phyloP scores from a whole-genome alignment of 2,113 vertebrate genomes.

The Urocitellus parryii region DNA sequence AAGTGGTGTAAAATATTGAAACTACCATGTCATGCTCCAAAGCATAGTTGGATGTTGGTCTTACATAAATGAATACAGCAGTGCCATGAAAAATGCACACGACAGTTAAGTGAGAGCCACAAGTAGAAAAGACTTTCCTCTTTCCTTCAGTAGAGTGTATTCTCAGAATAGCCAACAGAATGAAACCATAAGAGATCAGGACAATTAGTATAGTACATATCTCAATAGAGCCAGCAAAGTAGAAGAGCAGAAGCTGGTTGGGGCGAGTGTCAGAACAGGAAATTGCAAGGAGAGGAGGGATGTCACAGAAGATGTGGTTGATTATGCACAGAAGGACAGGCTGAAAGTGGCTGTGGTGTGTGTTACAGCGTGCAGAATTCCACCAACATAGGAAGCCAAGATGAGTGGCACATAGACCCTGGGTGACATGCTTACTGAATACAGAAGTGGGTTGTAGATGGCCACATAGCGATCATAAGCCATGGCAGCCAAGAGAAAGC shows the following conservation, averaged over 20 bases:
- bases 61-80: constrained; percentile 60
- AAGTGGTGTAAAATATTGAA: too few relatives aligned
- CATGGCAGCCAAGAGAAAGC: background rate
- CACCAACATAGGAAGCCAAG: background rate
- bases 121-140: background rate
- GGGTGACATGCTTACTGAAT: background rate
- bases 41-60: background rate
- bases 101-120: background rate
- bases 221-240: background rate
- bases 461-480: too few relatives aligned
- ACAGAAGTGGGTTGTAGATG: background rate
- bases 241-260: background rate
- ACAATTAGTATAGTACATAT: background rate
- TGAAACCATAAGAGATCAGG: background rate
- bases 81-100: constrained; percentile 65
- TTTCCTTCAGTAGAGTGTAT: background rate
- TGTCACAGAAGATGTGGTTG: background rate
- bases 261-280: background rate
- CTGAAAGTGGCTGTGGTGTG: constrained; percentile 36
- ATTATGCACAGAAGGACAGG: background rate
- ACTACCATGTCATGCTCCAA: too few relatives aligned
- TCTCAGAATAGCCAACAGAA: background rate
- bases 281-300: background rate
- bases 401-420: constrained; percentile 39
- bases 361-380: background rate